Evolutionary conservation across 2,797 vertebrate genomes (phyloP), one percentile per base, ranked within the genome.

Genomic region (Melanitta fusca): DNA sequence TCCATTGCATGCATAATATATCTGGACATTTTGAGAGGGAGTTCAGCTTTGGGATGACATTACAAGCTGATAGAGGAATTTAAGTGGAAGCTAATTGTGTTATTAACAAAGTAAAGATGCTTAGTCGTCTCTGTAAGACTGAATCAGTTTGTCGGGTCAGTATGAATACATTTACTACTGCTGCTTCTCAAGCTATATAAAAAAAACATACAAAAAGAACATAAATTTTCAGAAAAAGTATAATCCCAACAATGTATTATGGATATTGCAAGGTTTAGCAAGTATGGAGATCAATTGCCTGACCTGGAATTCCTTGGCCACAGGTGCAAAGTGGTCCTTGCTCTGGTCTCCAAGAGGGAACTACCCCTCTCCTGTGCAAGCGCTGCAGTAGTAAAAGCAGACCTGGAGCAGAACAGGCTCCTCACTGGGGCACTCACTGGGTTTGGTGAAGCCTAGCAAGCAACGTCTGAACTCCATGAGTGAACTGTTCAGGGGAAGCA

Each of bases 251-350:
- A 43, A 57, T 32, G 28, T 39, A 19, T 53, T 80, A 7, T 39
- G 68, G 79, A 71, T 28, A 22, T 69, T 49, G 45, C 64, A 75
- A 62, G 20, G 51, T 90, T 79, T 79, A 73, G 49, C 68, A 88
- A 66, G 38, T n/a, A 22, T 28, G 18, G 24, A 83, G 18, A 73
- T 70, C 24, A 32, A 2, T 49, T 87, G 54, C 58, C 54, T 85
- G 39, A 41, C 60, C 54, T 94, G 93, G 57, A 95, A 79, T 83
- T 86, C 38, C 78, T 87, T 90, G 84, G 83, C 82, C 82, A 30
- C 72, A 66, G 51, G 54, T 84, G 82, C 54, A 72, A 34, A 88
- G 47, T 12, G 30, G 22, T 84, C 54, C 41, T 71, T 84, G 28
- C 74, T 89, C 20, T 82, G n/a, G 57, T 85, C 65, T 73, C 45